phyloP scores from a whole-genome alignment of 2,797 vertebrate genomes.

The Brachyalestes nurse region DNA sequence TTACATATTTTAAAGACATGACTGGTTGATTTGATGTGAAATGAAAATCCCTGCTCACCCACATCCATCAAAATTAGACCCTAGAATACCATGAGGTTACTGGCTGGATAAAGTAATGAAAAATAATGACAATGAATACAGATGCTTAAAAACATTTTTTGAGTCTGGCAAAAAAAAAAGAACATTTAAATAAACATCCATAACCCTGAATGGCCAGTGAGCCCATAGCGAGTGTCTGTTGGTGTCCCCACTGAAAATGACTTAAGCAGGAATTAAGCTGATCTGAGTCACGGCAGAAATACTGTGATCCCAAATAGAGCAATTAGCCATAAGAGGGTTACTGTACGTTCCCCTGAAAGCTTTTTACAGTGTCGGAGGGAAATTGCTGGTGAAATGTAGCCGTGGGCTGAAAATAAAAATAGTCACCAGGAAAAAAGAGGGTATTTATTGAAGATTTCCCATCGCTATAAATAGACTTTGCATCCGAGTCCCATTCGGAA shows the following conservation, averaged over 20 bases:
- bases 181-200: too few species aligned
- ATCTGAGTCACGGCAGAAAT: neutral
- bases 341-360: slow-evolving; percentile 16
- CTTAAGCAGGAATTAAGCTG: slow-evolving; percentile 6
- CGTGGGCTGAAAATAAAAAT: slow-evolving; percentile 37
- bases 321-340: slow-evolving; percentile 31
- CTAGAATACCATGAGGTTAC: neutral
- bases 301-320: neutral
- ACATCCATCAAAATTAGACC: too few species aligned
- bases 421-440: neutral
- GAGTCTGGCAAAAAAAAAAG: too few species aligned
- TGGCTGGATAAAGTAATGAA: neutral
- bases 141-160: neutral
- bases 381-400: neutral
- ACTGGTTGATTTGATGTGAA: too few species aligned
- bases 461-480: neutral
- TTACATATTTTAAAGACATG: too few species aligned
- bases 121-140: neutral
- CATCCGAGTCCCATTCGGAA: neutral
- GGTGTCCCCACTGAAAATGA: slow-evolving; percentile 5
- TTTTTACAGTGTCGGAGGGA: neutral
- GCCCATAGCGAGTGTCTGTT: neutral
- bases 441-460: neutral
- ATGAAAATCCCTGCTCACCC: too few species aligned
- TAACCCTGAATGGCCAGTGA: neutral